Base-by-base conservation (phyloP, 2,888 invertebrate species). In the Strigamia transsilvanica region DNA sequence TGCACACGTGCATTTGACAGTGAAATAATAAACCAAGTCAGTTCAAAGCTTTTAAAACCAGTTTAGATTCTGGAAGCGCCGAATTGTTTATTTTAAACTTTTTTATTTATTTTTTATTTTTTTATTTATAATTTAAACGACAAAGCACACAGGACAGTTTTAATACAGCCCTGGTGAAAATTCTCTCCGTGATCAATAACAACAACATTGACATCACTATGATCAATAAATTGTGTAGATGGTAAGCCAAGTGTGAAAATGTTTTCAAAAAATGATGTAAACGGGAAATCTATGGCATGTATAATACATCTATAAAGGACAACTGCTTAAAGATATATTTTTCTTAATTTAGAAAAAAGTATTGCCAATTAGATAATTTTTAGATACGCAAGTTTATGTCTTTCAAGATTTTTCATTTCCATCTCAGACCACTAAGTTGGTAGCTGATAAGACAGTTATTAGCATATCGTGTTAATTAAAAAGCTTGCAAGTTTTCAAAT, bases 401-500 rank as follows among this genome's bases (percentile, higher is more conserved):
- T 21, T 56, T 56, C 4, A 56, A 56, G 56, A 56, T 56, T 56
- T 56, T 56, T 56, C 18, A 18, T 56, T 56, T 18, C 56, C 56
- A 56, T 18, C 56, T 56, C 56, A 18, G n/a, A 56, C 56, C 56
- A 56, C 56, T 56, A 56, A 56, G 56, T 56, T 56, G 56, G 56
- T 56, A 18, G 56, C 56, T 56, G 56, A 56, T 56, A 56, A 56
- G 56, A 56, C 56, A 56, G 56, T 56, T 56, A 56, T 56, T 56
- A 56, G 56, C 56, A 56, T 56, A 56, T 56, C 56, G 56, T 56
- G 56, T 56, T 56, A 56, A 56, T 56, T 56, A 56, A 56, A 56
- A 56, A 56, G 56, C 56, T 56, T 56, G 56, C 56, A 56, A 56
- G 56, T 56, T 56, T 56, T 56, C 56, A 56, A 56, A 56, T 56